Conservation (phyloP, 1,140 invertebrate genomes). For the Grapholita molesta region DNA sequence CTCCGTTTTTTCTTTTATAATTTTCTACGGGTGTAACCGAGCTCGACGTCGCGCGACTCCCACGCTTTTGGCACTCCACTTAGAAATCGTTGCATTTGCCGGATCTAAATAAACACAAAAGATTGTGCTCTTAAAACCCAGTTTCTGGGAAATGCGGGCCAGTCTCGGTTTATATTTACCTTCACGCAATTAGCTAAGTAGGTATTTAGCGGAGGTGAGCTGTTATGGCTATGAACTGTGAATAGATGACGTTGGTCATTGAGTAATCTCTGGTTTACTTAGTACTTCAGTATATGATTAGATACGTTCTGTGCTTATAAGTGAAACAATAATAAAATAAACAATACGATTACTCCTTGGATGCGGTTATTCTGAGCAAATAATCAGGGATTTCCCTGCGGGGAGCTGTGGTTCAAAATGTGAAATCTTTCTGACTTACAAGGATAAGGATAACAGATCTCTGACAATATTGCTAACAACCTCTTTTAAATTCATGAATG, state of each 20-base stretch:
- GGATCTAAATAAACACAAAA: constrained; percentile 66
- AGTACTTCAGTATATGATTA: not conserved
- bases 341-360: not conserved
- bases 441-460: constrained; percentile 34
- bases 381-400: constrained; percentile 30
- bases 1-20: not conserved
- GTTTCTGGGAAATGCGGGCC: constrained; percentile 54
- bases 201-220: constrained; percentile 4
- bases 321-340: not conserved
- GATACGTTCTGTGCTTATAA: not conserved
- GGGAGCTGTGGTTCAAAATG: constrained; percentile 24
- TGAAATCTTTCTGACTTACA: constrained; percentile 32
- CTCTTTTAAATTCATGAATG: constrained; percentile 43
- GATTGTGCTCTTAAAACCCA: constrained; percentile 62
- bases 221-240: not conserved
- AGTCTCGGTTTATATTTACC: constrained; percentile 27
- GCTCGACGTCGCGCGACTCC: constrained; percentile 42
- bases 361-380: constrained; percentile 22
- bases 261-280: not conserved
- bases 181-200: constrained; percentile 1
- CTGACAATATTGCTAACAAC: constrained; percentile 38
- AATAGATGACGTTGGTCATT: not conserved
- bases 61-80: constrained; percentile 64
- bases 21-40: not conserved
- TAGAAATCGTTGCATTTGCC: constrained; percentile 51